Base-by-base conservation (phyloP, 2,888 invertebrate species). In the Agelastica alni region DNA sequence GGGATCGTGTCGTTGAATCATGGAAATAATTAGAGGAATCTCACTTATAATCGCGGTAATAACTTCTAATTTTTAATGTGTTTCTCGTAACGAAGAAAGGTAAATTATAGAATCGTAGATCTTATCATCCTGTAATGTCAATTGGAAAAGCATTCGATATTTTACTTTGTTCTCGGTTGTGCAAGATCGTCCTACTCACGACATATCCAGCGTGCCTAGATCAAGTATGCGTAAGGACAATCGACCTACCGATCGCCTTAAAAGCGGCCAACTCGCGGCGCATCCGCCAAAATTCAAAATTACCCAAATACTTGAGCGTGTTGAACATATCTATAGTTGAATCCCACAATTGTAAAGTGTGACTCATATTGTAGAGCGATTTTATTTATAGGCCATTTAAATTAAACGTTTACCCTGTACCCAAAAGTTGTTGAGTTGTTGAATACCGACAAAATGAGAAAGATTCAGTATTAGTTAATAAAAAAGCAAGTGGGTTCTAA, bases 171-270 rank as follows among this genome's bases (percentile, higher is more conserved):
- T 49, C 30, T 53, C 17, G 54, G 59, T 65, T 63, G 62, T 60
- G 62, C 62, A 65, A 62, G 56, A 52, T 43, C 34, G 20, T 63
- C 63, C 65, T 61, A 65, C 58, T 56, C 58, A 52, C 62, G 60
- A 61, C 63, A 61, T 65, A 61, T 60, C 58, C 61, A 37, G 51
- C 58, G 53, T 60, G 59, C 60, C 53, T 59, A 37, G 47, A 52
- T 48, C n/a, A n/a, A 46, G 30, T 28, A 52, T 37, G 49, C 51
- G 53, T 56, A 59, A 59, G 59, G 59, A 59, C 56, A 54, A 28
- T 34, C 39, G 36, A 47, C 32, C 34, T 43, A 53, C 46, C 43
- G 53, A 32, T 48, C 9, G 5, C n/a, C n/a, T 36, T 39, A 17
- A 39, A 20, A 14, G 5, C 9, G n/a, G n/a, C n/a, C n/a, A n/a